Conservation (phyloP, 1,140 invertebrate species). For the Lucilia sericata region DNA sequence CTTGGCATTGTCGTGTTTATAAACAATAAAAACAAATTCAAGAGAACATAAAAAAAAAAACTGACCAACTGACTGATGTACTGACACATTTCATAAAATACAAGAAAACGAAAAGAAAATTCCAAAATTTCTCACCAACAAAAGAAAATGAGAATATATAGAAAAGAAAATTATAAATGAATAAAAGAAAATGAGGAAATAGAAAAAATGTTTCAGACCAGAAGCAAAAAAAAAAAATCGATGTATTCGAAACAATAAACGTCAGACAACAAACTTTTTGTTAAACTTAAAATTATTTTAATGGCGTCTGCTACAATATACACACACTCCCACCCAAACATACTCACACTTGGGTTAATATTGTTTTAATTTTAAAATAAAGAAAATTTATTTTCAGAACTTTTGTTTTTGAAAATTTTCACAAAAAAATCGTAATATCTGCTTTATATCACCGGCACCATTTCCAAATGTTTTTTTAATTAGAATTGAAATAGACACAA, state of each 20-base stretch:
- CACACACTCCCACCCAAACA: background rate
- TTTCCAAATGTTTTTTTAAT: too few relatives aligned
- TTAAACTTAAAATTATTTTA: constrained; percentile 18
- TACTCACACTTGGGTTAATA: background rate
- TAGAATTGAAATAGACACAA: too few relatives aligned
- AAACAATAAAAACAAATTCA: background rate
- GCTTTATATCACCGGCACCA: background rate
- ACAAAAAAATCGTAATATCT: background rate
- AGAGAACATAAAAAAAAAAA: background rate
- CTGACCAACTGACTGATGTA: background rate
- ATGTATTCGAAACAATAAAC: background rate
- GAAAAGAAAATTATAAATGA: background rate
- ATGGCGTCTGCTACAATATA: background rate
- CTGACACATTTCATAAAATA: background rate
- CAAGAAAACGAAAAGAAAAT: background rate
- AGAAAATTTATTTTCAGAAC: too few relatives aligned
- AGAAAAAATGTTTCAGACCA: background rate
- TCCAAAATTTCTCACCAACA: background rate
- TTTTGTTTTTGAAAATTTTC: too few relatives aligned
- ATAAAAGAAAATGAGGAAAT: background rate
- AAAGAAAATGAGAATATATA: background rate
- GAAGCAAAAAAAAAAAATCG: background rate
- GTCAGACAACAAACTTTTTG: background rate
- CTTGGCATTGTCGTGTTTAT: constrained; percentile 33
- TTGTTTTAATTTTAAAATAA: too few relatives aligned